Evolutionary conservation across 2,888 invertebrate species (phyloP).

Genomic region (Xanthia togata): DNA sequence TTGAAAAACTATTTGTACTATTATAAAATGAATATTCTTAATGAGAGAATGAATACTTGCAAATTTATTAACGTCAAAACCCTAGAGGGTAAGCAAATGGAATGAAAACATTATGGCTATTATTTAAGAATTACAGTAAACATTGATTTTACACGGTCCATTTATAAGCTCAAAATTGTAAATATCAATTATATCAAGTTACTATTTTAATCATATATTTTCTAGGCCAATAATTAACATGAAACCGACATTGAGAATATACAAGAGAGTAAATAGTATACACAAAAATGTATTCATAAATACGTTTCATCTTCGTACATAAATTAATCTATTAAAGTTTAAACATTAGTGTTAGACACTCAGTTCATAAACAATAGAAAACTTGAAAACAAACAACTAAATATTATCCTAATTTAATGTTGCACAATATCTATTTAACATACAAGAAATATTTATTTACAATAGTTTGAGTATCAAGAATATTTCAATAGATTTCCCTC

Average conservation of each 20-base stretch:
- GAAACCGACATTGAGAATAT: constrained; percentile 31
- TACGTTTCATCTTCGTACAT: constrained; percentile 24
- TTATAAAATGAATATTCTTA: constrained; percentile 26
- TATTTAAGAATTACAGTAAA: constrained; percentile 32
- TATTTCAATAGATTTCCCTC: constrained; percentile 76
- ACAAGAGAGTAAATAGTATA: constrained; percentile 26
- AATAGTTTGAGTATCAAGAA: constrained; percentile 88
- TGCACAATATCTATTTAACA: constrained; percentile 72
- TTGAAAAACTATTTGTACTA: constrained; percentile 58
- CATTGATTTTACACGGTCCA: constrained; percentile 33
- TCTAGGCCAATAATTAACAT: constrained; percentile 35
- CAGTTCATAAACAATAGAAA: constrained; percentile 64
- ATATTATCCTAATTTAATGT: constrained; percentile 65
- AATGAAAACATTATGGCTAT: constrained; percentile 29
- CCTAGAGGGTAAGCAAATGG: constrained; percentile 31
- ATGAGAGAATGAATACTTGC: constrained; percentile 20
- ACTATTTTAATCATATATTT: constrained; percentile 22
- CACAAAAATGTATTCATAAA: constrained; percentile 31
- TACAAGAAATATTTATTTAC: constrained; percentile 83
- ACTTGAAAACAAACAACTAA: constrained; percentile 51
- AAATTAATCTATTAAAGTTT: constrained; percentile 9
- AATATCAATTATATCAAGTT: constrained; percentile 8
- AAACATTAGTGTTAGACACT: constrained; percentile 30
- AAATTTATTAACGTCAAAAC: constrained; percentile 29
- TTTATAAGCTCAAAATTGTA: constrained; percentile 55